Conservation (phyloP, 2,888 invertebrate species). For the Brachyopa scutellaris region DNA sequence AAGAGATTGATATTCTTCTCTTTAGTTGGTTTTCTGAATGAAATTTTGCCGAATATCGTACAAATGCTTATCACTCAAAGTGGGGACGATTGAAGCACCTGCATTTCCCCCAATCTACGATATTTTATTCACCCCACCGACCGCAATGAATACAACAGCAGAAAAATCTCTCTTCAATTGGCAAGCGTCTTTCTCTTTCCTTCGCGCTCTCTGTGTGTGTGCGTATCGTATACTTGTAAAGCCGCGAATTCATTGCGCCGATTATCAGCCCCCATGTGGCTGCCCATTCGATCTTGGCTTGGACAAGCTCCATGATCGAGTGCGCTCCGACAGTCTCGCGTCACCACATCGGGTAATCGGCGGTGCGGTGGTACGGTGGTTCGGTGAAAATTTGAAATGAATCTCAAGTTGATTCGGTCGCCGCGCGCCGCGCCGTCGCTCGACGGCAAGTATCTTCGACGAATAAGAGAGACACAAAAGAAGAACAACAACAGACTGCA, state of each 20-base stretch:
- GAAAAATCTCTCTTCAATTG: constrained; percentile 24
- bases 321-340: constrained; percentile 27
- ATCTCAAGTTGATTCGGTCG: constrained; percentile 27
- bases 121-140: constrained; percentile 14
- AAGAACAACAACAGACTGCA: neutral
- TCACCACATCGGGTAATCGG: neutral
- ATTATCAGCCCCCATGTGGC: constrained; percentile 16
- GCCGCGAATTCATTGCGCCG: constrained; percentile 1
- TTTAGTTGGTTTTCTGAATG: constrained; percentile 58
- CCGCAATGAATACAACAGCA: neutral
- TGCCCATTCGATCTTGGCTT: constrained; percentile 61
- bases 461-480: constrained; percentile 60
- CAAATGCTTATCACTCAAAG: constrained; percentile 13
- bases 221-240: neutral
- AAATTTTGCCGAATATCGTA: constrained; percentile 52
- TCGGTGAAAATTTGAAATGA: constrained; percentile 28
- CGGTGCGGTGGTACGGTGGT: neutral
- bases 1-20: constrained; percentile 12
- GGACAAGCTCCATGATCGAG: constrained; percentile 56
- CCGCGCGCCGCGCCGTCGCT: neutral
- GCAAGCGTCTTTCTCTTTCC: constrained; percentile 34
- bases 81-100: constrained; percentile 40
- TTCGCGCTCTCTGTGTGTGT: constrained; percentile 24
- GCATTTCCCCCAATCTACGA: constrained; percentile 52
- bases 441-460: constrained; percentile 33